A percentile compares a stretch with the other conserved stretches of the same genome.
Evolutionary conservation across 2,888 invertebrate species (phyloP).

Genomic region (Sylvicola cinctus): DNA sequence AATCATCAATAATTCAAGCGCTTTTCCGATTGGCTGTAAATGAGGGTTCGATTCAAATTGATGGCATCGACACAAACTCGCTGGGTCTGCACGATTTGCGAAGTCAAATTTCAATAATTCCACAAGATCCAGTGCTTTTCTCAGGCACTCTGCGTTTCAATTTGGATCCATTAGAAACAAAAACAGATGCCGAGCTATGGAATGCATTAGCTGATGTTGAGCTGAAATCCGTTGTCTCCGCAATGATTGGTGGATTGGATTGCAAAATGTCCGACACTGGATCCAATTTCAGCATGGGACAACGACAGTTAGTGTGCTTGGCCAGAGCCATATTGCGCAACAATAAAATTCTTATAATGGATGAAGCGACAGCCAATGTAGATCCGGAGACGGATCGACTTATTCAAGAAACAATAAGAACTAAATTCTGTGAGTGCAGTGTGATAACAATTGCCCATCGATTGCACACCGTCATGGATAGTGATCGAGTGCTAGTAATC

Average conservation of each 20-base stretch:
- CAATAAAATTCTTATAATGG: constrained; percentile 67
- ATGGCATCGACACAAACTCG: constrained; percentile 45
- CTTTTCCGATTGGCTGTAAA: constrained; percentile 60
- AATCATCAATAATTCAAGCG: constrained; percentile 45
- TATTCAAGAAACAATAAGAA: background rate
- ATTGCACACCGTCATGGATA: background rate
- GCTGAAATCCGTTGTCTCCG: constrained; percentile 45
- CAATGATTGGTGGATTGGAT: constrained; percentile 42
- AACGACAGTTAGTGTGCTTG: constrained; percentile 73
- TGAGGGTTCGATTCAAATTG: constrained; percentile 62
- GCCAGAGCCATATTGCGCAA: constrained; percentile 72
- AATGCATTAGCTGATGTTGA: constrained; percentile 56
- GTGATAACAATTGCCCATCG: background rate
- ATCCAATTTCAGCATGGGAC: constrained; percentile 76
- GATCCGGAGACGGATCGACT: constrained; percentile 44
- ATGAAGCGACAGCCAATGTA: constrained; percentile 90
- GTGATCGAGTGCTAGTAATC: background rate
- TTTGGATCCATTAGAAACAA: constrained; percentile 72
- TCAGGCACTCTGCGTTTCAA: constrained; percentile 75
- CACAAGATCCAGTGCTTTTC: constrained; percentile 69
- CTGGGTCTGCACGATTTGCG: constrained; percentile 58
- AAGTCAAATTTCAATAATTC: constrained; percentile 61
- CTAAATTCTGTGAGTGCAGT: background rate
- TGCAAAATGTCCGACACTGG: constrained; percentile 55
- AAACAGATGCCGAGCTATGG: constrained; percentile 62